These are phyloP conservation scores for Peromyscus melanophrys DNA, from an alignment of 2,797 vertebrate species.

Conservation along the genomic window DNA sequence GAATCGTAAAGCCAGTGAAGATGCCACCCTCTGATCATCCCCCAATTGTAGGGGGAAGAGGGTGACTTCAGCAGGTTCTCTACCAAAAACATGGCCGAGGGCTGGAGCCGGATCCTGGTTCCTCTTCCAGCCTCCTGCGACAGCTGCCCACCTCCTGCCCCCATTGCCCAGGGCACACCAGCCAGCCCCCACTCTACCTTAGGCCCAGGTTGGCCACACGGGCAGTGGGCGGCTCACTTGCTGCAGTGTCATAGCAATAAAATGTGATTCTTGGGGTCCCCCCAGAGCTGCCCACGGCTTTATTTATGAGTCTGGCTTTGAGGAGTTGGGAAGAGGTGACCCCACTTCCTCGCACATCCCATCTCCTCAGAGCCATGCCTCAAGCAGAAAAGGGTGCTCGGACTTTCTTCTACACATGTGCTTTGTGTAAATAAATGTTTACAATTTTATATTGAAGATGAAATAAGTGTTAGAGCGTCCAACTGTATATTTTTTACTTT, in stretches of 20 bases:
- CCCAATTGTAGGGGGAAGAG: constrained; percentile 77
- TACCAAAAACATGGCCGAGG: constrained; percentile 84
- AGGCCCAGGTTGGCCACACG: constrained; percentile 55
- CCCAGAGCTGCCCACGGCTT: constrained; percentile 87
- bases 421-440: constrained; percentile 95
- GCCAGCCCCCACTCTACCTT: constrained; percentile 79
- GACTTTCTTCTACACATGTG: constrained; percentile 91
- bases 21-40: constrained; percentile 80
- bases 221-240: constrained; percentile 86
- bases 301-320: constrained; percentile 89
- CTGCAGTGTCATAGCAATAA: constrained; percentile 91
- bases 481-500: constrained; percentile 95
- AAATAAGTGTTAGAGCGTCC: constrained; percentile 91
- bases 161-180: background rate
- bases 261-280: constrained; percentile 86
- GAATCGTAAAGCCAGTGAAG: constrained; percentile 82
- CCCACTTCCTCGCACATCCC: constrained; percentile 85
- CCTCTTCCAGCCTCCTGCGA: background rate
- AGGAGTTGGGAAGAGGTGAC: constrained; percentile 84
- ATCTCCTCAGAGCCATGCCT: constrained; percentile 88
- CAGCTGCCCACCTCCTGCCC: constrained; percentile 56
- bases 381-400: constrained; percentile 90
- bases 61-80: constrained; percentile 81
- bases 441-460: constrained; percentile 94
- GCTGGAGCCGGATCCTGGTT: constrained; percentile 5